These are phyloP conservation scores for Drosophila busckii DNA, from an alignment of 1,140 invertebrate genomes.

Conservation along the genomic window DNA sequence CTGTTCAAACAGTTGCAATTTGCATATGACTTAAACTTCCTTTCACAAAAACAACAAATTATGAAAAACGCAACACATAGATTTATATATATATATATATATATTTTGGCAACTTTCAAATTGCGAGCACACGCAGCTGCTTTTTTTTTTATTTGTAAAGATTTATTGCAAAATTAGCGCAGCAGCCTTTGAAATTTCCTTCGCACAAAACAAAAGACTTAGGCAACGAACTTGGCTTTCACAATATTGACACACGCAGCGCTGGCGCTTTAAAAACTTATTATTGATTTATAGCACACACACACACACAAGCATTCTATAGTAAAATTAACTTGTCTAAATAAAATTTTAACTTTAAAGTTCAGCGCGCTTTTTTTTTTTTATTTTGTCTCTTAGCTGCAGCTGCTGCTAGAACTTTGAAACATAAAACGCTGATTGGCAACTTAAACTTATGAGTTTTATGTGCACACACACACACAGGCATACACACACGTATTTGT, in stretches of 20 bases:
- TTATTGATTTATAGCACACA: no score
- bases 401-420: no score
- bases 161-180: conserved; percentile 42
- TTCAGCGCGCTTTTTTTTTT: no score
- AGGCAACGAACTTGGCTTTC: conserved; percentile 76
- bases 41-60: conserved; percentile 48
- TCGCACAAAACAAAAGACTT: conserved; percentile 63
- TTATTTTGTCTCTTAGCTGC: no score
- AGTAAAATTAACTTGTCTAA: no score
- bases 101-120: conserved; percentile 65
- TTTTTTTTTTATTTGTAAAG: neutral
- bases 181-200: conserved; percentile 50
- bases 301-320: no score
- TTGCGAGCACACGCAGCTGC: conserved; percentile 42
- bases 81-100: conserved; percentile 18
- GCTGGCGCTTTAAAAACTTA: no score
- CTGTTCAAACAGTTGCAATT: conserved; percentile 33
- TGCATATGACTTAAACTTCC: conserved; percentile 68
- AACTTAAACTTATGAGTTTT: no score
- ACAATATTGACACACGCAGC: conserved; percentile 36
- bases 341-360: no score
- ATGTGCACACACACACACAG: no score
- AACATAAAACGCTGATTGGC: no score
- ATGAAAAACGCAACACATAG: conserved; percentile 16
- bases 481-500: no score